These are phyloP conservation scores for Zele albiditarsus DNA, from an alignment of 2,888 invertebrate species.

Conservation along the genomic window DNA sequence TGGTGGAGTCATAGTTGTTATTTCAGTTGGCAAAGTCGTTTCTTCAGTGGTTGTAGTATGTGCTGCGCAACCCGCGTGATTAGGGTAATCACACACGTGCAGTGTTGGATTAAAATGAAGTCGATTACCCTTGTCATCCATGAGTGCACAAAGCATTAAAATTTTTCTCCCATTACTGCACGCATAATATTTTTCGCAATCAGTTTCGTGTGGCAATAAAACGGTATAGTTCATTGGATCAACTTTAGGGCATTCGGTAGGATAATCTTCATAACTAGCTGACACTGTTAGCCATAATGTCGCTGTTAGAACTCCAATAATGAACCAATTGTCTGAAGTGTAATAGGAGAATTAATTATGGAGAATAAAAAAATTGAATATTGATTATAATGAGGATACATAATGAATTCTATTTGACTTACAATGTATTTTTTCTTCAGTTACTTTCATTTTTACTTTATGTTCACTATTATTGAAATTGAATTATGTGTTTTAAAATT, in stretches of 20 bases:
- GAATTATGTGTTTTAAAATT: neutral
- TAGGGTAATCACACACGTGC: constrained; percentile 53
- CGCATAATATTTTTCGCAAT: constrained; percentile 57
- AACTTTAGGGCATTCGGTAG: constrained; percentile 52
- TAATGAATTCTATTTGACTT: neutral
- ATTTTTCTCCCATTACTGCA: constrained; percentile 48
- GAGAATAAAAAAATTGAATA: neutral
- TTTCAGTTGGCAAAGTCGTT: neutral
- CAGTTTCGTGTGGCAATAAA: constrained; percentile 52
- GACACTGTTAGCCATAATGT: constrained; percentile 8
- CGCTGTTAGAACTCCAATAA: neutral
- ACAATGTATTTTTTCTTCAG: neutral
- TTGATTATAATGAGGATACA: neutral
- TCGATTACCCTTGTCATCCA: constrained; percentile 32
- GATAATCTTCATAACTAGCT: constrained; percentile 7
- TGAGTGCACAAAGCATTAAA: constrained; percentile 48
- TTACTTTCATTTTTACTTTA: neutral
- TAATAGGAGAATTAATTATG: neutral
- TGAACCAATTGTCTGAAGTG: neutral
- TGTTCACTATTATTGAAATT: neutral
- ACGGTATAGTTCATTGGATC: constrained; percentile 46
- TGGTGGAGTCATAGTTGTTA: neutral
- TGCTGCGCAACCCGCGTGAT: constrained; percentile 43
- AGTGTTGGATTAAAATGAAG: constrained; percentile 51
- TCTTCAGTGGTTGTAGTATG: constrained; percentile 1